Evolutionary conservation across 1,140 invertebrate genomes (phyloP).

Genomic region (Saxidomus purpurata): DNA sequence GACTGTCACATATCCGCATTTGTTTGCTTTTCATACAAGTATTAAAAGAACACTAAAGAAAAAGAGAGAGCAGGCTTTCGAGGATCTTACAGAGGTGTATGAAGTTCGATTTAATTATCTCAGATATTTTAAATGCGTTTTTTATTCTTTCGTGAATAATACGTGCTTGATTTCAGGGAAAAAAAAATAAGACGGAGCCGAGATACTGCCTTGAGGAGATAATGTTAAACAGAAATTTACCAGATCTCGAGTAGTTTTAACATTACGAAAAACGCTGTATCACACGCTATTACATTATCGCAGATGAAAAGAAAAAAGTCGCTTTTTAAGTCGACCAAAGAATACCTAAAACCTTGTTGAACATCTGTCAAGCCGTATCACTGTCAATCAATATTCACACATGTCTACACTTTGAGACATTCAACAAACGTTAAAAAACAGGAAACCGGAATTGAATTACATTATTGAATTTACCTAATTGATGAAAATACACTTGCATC

Average conservation of each 20-base stretch:
- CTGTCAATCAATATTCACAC: background rate
- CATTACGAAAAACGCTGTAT: background rate
- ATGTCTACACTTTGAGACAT: background rate
- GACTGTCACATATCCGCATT: too few species aligned
- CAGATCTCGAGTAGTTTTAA: background rate
- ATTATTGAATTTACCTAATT: slow-evolving; percentile 30
- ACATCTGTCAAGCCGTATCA: background rate
- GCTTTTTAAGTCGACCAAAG: background rate
- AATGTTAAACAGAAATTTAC: background rate
- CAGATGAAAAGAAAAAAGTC: background rate
- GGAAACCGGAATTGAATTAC: slow-evolving; percentile 16
- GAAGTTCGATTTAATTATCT: too few species aligned
- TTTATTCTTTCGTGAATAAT: too few species aligned
- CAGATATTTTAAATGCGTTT: too few species aligned
- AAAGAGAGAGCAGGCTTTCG: too few species aligned
- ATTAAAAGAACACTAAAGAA: too few species aligned
- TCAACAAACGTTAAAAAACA: slow-evolving; percentile 9
- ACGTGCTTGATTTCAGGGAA: too few species aligned
- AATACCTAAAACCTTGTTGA: background rate
- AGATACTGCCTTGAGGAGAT: background rate
- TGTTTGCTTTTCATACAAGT: too few species aligned
- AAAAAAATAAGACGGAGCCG: too few species aligned
- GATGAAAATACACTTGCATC: background rate
- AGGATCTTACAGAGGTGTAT: too few species aligned
- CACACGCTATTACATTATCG: background rate